Percentiles rank a stretch among this genome's conserved stretches.
These are phyloP conservation scores for Echiichthys vipera DNA, from an alignment of 2,797 vertebrate species.

Conservation along the genomic window DNA sequence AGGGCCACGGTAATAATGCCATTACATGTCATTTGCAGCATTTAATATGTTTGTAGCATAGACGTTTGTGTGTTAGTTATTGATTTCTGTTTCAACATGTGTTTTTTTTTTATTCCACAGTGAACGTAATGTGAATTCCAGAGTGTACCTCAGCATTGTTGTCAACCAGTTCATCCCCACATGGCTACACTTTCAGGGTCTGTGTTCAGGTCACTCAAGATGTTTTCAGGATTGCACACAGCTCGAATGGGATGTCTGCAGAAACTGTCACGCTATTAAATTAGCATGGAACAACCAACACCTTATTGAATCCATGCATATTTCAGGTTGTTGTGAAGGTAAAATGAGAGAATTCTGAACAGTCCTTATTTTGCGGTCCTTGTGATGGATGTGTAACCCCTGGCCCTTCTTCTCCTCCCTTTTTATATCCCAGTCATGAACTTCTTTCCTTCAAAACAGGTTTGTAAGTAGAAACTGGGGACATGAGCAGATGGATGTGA, in stretches of 20 bases:
- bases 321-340: neutral
- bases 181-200: neutral
- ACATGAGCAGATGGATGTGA: neutral
- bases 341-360: neutral
- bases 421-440: neutral
- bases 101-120: too few relatives aligned
- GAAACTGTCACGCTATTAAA: too few relatives aligned
- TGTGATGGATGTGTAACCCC: neutral
- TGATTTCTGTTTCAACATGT: too few relatives aligned
- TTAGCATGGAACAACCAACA: neutral
- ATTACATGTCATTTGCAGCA: too few relatives aligned
- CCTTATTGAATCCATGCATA: neutral
- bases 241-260: neutral
- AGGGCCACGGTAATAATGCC: too few relatives aligned
- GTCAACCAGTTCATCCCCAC: slow-evolving; percentile 13
- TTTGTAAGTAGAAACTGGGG: neutral
- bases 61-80: too few relatives aligned
- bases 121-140: neutral
- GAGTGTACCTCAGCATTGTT: slow-evolving; percentile 5
- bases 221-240: neutral
- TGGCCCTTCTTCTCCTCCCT: neutral
- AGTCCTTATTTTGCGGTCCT: neutral
- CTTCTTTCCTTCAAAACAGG: neutral
- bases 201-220: neutral
- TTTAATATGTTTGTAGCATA: too few relatives aligned